Evolutionary conservation across 92 coral and sea anemone species (phyloP), one percentile per base, ranked within the genome.

Genomic region (Phenganax subtilis): DNA sequence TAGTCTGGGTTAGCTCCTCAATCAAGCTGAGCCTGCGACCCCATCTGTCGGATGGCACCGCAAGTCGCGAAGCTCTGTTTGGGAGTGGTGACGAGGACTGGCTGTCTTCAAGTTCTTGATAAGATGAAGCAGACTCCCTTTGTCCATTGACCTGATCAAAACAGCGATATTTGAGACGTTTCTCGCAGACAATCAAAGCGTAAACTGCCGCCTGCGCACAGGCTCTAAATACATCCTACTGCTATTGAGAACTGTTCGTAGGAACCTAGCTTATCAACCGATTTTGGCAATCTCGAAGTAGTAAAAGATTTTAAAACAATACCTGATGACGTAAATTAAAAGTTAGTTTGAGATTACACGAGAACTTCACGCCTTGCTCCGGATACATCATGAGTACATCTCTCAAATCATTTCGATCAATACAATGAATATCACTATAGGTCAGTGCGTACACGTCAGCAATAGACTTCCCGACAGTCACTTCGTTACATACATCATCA

Each of bases 381-480:
- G 98, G 98, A 75, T 94, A 94, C 77, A 88, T 87, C 89, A 91
- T 96, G 53, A 94, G 87, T 57, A 94, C 97, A 54, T 94, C 98
- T 59, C 92, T 83, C 12, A 94, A 86, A 12, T 92, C 92, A 37
- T 91, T 96, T 75, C 98, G 83, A 69, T 89, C 90, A 74, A 94
- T 92, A 81, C 98, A 94, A 83, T 94, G 98, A 67, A 94, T 89
- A 69, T 92, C 98, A 73, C 96, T 86, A 87, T 94, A 94, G 16
- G 98, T 94, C 54, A 94, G 89, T 55, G 98, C 98, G 54, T 89
- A 76, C 63, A 94, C 98, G 84, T 94, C 98, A 31, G 92, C 98
- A 81, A 93, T 94, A 87, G 98, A 92, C 87, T 94, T 96, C 51
- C 98, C 98, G 69, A 94, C 88, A 63, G 90, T 90, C 57, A 93